These are phyloP conservation scores for Lepas anatifera DNA, from an alignment of 2,888 invertebrate genomes.

Conservation along the genomic window DNA sequence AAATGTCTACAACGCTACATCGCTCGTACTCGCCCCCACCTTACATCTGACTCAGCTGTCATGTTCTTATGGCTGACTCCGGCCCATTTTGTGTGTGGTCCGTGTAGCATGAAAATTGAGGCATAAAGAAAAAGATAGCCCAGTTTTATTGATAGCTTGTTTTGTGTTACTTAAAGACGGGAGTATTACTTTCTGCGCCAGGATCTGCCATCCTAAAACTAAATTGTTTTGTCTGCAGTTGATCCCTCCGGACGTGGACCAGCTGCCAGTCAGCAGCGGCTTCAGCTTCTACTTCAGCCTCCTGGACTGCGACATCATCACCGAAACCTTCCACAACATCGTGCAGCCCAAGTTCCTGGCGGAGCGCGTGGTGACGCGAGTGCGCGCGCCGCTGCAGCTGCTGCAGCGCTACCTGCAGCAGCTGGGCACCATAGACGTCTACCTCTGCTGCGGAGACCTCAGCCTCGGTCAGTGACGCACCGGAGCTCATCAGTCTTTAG, in stretches of 20 bases:
- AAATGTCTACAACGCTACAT: no score
- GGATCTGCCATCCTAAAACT: no score
- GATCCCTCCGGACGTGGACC: background rate
- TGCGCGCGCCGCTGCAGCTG: background rate
- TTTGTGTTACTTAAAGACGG: no score
- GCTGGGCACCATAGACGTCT: background rate
- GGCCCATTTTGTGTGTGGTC: no score
- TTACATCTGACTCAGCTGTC: no score
- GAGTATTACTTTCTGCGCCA: no score
- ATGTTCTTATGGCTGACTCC: no score
- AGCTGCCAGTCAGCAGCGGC: background rate
- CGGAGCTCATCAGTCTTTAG: no score
- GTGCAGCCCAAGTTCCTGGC: background rate
- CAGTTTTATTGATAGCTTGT: no score
- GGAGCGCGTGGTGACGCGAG: background rate
- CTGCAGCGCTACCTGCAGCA: background rate
- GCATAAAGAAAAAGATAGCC: no score
- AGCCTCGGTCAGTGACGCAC: background rate
- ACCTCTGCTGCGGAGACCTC: conserved; percentile 5
- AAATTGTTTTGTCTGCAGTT: background rate
- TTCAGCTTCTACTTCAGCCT: background rate
- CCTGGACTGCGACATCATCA: background rate
- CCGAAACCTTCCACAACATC: background rate
- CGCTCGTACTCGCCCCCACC: no score
- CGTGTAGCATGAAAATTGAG: no score